Evolutionary conservation across 2,113 vertebrate species (phyloP).

Genomic region (Octodon degus): DNA sequence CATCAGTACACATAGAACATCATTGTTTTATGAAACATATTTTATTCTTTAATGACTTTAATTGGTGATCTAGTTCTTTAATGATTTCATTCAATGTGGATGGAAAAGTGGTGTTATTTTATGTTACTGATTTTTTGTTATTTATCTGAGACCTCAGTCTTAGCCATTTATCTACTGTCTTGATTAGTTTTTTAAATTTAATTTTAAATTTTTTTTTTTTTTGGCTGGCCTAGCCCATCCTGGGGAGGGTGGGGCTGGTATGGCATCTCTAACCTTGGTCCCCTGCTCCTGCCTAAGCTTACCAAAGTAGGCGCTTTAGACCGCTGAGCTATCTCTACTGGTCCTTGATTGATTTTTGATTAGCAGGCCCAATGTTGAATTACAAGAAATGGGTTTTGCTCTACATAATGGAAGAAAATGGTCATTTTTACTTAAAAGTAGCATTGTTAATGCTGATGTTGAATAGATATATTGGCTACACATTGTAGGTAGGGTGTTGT

Average conservation of each 20-base stretch:
- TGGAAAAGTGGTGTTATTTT: background rate
- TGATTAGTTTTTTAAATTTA: background rate
- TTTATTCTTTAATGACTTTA: constrained; percentile 29
- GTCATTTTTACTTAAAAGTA: constrained; percentile 20
- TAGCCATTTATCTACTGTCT: background rate
- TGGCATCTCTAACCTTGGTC: too few relatives aligned
- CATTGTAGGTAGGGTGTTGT: background rate
- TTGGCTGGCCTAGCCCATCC: too few relatives aligned
- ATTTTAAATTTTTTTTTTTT: background rate
- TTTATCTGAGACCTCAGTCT: background rate
- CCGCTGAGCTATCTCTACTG: too few relatives aligned
- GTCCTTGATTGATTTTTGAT: background rate
- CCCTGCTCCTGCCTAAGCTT: too few relatives aligned
- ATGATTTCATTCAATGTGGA: background rate
- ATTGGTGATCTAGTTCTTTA: constrained; percentile 8
- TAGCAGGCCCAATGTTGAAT: background rate
- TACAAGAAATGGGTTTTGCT: constrained; percentile 4
- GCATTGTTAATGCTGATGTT: constrained; percentile 18
- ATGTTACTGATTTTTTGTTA: background rate
- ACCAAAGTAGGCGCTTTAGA: too few relatives aligned
- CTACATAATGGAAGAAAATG: background rate
- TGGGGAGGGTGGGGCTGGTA: too few relatives aligned
- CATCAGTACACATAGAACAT: background rate
- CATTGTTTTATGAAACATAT: constrained; percentile 16
- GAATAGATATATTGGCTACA: background rate